Conservation (phyloP, 2,113 vertebrate species). For the Anolis carolinensis region DNA sequence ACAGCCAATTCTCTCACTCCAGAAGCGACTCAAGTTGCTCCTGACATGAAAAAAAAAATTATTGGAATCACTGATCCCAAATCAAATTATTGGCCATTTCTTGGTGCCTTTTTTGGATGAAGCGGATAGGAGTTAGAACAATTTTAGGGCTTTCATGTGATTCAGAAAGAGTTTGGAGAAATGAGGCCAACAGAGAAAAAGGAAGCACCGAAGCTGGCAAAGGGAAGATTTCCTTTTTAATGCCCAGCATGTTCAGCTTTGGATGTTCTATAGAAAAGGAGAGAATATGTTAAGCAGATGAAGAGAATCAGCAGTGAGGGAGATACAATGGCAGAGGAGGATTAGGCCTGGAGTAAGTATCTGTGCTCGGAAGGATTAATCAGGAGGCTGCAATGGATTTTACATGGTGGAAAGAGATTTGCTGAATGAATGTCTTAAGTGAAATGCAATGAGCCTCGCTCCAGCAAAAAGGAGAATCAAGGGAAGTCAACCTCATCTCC, state of each 20-base stretch:
- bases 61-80: neutral
- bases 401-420: constrained; percentile 70
- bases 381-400: constrained; percentile 71
- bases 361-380: constrained; percentile 73
- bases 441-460: constrained; percentile 71
- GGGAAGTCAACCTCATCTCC: neutral
- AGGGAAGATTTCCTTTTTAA: constrained; percentile 55
- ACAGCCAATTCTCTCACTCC: no score
- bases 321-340: constrained; percentile 70
- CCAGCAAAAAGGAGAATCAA: constrained; percentile 28
- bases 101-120: neutral
- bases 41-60: no score
- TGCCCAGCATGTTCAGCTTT: constrained; percentile 58
- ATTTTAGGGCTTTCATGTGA: neutral
- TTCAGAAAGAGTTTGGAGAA: neutral
- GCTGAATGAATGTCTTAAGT: constrained; percentile 59
- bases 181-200: constrained; percentile 18
- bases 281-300: constrained; percentile 72
- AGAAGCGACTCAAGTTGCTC: no score
- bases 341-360: constrained; percentile 72
- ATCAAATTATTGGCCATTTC: neutral
- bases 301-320: constrained; percentile 63
- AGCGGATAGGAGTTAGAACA: neutral
- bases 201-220: constrained; percentile 38
- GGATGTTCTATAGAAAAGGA: constrained; percentile 59